Conservation (phyloP, 2,113 vertebrate species). For the Tringa solitaria region DNA sequence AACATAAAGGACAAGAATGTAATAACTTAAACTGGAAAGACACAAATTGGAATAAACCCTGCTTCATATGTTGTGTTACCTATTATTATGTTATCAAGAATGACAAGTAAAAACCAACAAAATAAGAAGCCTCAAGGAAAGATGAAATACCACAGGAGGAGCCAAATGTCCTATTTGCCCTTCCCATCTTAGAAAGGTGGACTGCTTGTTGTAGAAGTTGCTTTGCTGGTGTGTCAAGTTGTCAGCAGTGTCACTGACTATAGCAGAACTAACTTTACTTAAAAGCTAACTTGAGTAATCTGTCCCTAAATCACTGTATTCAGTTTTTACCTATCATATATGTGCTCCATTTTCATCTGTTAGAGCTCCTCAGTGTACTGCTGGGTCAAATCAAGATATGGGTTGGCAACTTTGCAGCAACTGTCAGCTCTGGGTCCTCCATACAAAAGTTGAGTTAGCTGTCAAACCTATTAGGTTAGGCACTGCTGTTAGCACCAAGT, state of each 20-base stretch:
- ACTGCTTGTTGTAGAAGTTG: background rate
- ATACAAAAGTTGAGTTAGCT: background rate
- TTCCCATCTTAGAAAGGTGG: background rate
- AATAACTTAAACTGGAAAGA: background rate
- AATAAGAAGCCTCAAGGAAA: background rate
- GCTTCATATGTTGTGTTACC: background rate
- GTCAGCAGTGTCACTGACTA: background rate
- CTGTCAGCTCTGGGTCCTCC: background rate
- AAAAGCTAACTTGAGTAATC: background rate
- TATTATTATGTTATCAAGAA: slow-evolving; percentile 4
- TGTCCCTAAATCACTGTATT: background rate
- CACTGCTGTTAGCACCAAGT: background rate
- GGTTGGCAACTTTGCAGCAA: background rate
- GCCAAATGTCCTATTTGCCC: background rate
- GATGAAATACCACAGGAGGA: background rate
- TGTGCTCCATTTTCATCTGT: background rate
- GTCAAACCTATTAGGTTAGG: background rate
- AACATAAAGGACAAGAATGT: background rate
- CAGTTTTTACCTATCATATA: background rate
- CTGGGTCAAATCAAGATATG: background rate
- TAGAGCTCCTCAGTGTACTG: background rate
- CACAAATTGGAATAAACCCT: background rate
- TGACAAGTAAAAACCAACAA: background rate
- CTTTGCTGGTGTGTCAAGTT: background rate
- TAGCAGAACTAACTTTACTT: background rate